phyloP scores from a whole-genome alignment of 2,797 vertebrate species.

The Paramormyrops hopkinsi region DNA sequence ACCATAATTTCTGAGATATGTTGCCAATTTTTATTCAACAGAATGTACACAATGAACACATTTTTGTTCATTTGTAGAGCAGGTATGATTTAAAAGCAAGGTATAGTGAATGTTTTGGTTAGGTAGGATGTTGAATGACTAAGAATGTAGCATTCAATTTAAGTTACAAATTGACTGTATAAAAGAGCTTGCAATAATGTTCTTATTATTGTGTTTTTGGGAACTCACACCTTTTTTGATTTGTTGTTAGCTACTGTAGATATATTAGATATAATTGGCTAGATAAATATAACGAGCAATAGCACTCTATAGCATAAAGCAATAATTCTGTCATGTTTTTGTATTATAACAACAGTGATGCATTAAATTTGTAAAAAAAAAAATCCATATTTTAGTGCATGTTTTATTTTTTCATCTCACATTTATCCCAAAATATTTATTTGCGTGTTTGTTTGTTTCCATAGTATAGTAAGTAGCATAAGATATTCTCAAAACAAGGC shows the following conservation, averaged over 20 bases:
- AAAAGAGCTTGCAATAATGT: background rate
- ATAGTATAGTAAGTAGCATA: slow-evolving; percentile 39
- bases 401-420: background rate
- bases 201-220: background rate
- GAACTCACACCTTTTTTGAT: background rate
- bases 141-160: background rate
- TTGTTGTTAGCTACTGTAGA: background rate
- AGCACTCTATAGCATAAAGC: background rate
- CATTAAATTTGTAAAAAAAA: background rate
- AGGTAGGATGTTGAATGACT: background rate
- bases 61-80: background rate
- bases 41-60: background rate
- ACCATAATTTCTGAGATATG: background rate
- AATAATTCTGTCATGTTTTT: background rate
- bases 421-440: background rate
- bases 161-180: background rate
- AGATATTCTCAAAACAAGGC: slow-evolving; percentile 53
- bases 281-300: background rate
- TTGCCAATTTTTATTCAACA: background rate
- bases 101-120: background rate
- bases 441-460: background rate
- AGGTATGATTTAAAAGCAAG: background rate
- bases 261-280: background rate
- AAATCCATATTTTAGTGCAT: background rate
- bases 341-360: background rate